Conservation (phyloP, 1,140 invertebrate genomes). For the Nasonia longicornis region DNA sequence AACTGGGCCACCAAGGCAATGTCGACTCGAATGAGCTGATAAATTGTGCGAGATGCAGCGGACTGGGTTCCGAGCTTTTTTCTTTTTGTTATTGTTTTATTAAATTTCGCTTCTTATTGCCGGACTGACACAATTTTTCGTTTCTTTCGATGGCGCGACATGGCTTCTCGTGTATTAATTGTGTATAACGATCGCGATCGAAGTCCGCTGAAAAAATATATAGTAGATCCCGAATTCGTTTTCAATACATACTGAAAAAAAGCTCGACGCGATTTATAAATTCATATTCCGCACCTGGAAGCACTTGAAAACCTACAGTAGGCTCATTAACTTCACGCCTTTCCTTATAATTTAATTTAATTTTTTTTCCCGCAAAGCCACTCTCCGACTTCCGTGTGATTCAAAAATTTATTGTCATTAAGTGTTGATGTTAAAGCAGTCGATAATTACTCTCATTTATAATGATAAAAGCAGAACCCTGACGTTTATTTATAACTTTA, state of each 20-base stretch:
- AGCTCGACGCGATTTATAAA: too few relatives aligned
- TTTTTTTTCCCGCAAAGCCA: background rate
- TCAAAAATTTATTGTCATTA: conserved; percentile 3
- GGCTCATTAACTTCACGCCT: too few relatives aligned
- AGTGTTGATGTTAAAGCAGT: background rate
- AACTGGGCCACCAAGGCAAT: background rate
- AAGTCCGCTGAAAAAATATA: too few relatives aligned
- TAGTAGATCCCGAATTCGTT: too few relatives aligned
- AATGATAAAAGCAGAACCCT: background rate
- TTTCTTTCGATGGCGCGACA: background rate
- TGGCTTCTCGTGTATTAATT: too few relatives aligned
- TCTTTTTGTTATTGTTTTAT: background rate
- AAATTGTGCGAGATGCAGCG: background rate
- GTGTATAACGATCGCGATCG: too few relatives aligned
- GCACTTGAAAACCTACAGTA: too few relatives aligned
- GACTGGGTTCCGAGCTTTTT: background rate
- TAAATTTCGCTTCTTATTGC: background rate
- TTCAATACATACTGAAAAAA: too few relatives aligned
- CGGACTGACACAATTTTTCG: too few relatives aligned
- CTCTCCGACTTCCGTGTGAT: background rate
- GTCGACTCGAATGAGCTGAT: background rate
- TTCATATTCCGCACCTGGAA: too few relatives aligned
- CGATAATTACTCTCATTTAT: background rate
- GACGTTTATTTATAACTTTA: background rate
- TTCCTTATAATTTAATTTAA: background rate